Base-by-base conservation (phyloP, 2,797 vertebrate genomes). In the Graptemys geographica region DNA sequence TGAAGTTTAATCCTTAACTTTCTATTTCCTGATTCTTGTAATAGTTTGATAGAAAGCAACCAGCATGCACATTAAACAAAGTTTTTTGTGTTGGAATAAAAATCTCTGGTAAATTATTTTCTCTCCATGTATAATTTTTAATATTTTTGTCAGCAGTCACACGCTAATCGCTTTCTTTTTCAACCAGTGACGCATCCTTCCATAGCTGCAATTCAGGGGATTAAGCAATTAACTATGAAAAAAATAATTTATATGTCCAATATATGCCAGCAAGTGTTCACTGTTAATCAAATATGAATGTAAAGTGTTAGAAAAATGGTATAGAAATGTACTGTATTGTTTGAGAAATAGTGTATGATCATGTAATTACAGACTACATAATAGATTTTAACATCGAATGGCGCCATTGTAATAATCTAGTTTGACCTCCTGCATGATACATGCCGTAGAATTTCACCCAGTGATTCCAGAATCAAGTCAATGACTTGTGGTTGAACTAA, bases 301-400 rank as follows among this genome's bases (percentile, higher is more conserved):
- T 31, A 37, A 25, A 11, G 15, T 0, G 0, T 51, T 88, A 23
- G 37, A 82, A 72, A 88, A 85, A 79, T 27, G 44, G 4, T 79
- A 8, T 89, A 21, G 78, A 31, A 59, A 31, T 21, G 49, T 79
- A 78, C 51, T 81, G 18, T 47, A 1, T 69, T 94, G 31, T 55
- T 80, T 56, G 18, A 85, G n/a, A 7, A 51, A 10, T n/a, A 52
- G 28, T 0, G 0, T 0, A 0, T 87, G 11, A 41, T 59, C 74
- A 27, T 2, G 18, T 65, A 81, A n/a, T 41, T 84, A 56, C 87
- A 53, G 16, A n/a, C 90, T 53, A 51, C 83, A 37, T 11, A 25
- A 0, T 2, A 44, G 25, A 16, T 47, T 92, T 96, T 95, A 80
- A 57, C 82, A 3, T 78, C 81, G 37, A 33, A 83, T 18, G 10